These are phyloP conservation scores for Otolemur crassicaudatus DNA, from an alignment of 2,797 vertebrate genomes.

Conservation along the genomic window DNA sequence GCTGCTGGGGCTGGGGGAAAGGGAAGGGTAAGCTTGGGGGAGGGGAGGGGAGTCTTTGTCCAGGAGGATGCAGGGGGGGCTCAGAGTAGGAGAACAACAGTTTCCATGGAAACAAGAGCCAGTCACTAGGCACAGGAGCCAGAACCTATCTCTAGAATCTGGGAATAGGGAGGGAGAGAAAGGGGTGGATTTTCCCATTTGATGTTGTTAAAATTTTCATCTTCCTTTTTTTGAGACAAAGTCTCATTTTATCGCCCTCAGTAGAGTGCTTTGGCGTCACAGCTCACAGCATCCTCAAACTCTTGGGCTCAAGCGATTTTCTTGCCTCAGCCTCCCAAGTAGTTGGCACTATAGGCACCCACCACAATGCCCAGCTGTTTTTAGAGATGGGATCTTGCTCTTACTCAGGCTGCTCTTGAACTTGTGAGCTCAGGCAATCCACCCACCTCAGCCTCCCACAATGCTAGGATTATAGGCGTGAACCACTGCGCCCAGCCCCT, in stretches of 20 bases:
- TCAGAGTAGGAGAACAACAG: conserved; percentile 73
- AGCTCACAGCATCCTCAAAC: too few species aligned
- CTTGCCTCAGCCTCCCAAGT: too few species aligned
- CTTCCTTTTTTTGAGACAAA: background rate
- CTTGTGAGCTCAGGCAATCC: too few species aligned
- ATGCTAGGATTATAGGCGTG: too few species aligned
- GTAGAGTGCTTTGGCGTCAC: too few species aligned
- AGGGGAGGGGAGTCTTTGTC: conserved; percentile 81
- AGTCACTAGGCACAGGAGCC: conserved; percentile 83
- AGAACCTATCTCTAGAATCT: conserved; percentile 81
- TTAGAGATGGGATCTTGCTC: too few species aligned
- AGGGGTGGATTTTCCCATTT: conserved; percentile 70
- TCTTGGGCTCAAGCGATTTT: too few species aligned
- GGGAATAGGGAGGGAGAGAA: conserved; percentile 56
- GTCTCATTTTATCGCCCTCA: too few species aligned
- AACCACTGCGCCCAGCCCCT: background rate
- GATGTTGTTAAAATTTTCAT: conserved; percentile 62
- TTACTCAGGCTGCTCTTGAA: too few species aligned
- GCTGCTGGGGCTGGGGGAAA: conserved; percentile 27
- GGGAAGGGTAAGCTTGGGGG: background rate
- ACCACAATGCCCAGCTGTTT: too few species aligned
- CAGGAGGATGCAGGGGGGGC: conserved; percentile 74
- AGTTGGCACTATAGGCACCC: too few species aligned
- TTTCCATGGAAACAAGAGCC: conserved; percentile 84
- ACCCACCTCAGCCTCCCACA: too few species aligned